Evolutionary conservation across 2,113 vertebrate genomes (phyloP), one percentile per base, ranked within the genome.

Genomic region (Erythrolamprus reginae): DNA sequence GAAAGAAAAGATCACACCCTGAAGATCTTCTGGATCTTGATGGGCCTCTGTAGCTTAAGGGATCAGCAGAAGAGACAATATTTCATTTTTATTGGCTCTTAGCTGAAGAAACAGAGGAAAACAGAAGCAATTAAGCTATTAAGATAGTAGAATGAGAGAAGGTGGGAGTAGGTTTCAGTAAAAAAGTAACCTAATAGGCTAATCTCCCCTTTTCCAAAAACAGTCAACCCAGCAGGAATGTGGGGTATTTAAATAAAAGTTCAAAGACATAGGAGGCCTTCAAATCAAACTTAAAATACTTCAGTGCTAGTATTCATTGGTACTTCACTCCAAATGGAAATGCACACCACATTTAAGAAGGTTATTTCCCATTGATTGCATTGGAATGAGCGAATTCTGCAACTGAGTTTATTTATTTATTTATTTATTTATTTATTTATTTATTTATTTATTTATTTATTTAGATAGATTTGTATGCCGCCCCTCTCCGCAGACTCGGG

Each of bases 151-250:
- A 24, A 38, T 21, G 33, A 38, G 21, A 33, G 8, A 38, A 15
- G 51, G 13, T 33, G n/a, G 51, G 51, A 10, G 1, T 77, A 21
- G 17, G 33, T 77, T 77, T 77, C 33, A 77, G 7, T 77, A 58
- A 21, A 53, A 52, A 6, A 42, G n/a, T 19, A 24, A 28, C 15
- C 85, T 92, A 15, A 90, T 93, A 13, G 91, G 85, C 90, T 92
- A 38, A 94, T 93, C 15, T 82, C 92, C 19, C 55, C 23, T 82
- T 33, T 48, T 33, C 47, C 58, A 82, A 53, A 53, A 89, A 82
- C 52, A 65, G 5, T 13, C 24, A 89, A 45, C 4, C 19, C 42
- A 65, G n/a, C n/a, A 53, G 13, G 12, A 28, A 8, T 48, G 56
- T 0, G 12, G 47, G 65, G 5, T 10, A 26, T 45, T 45, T 5